Evolutionary conservation across 2,113 vertebrate species (phyloP).

Genomic region (Diadophis punctatus): DNA sequence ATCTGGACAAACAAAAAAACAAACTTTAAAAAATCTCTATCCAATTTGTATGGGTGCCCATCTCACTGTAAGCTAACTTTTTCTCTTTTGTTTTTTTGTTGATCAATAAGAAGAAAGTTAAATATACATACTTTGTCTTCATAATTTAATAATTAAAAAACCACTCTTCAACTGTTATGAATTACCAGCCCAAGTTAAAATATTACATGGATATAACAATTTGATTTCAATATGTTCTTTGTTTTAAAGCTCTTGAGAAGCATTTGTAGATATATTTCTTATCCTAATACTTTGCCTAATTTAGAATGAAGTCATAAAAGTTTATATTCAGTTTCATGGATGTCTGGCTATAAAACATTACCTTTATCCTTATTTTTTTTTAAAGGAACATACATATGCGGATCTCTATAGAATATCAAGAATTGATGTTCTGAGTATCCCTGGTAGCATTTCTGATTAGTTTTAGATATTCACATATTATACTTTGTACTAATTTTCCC

Average conservation of each 20-base stretch:
- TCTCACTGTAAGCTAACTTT: background rate
- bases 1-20: background rate
- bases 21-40: background rate
- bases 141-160: background rate
- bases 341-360: background rate
- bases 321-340: background rate
- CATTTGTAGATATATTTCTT: background rate
- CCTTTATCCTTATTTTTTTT: background rate
- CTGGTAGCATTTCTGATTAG: background rate
- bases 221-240: background rate
- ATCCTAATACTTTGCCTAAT: background rate
- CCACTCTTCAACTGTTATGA: background rate
- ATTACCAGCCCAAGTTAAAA: background rate
- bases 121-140: background rate
- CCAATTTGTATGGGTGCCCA: background rate
- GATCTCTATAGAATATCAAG: no score
- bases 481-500: background rate
- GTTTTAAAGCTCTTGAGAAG: background rate
- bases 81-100: background rate
- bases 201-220: background rate
- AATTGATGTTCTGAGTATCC: background rate
- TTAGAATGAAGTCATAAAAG: background rate
- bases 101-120: background rate
- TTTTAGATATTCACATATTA: accelerated
- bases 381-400: background rate